Evolutionary conservation across 1,140 invertebrate genomes (phyloP).

Genomic region (Leptinotarsa lineolata): DNA sequence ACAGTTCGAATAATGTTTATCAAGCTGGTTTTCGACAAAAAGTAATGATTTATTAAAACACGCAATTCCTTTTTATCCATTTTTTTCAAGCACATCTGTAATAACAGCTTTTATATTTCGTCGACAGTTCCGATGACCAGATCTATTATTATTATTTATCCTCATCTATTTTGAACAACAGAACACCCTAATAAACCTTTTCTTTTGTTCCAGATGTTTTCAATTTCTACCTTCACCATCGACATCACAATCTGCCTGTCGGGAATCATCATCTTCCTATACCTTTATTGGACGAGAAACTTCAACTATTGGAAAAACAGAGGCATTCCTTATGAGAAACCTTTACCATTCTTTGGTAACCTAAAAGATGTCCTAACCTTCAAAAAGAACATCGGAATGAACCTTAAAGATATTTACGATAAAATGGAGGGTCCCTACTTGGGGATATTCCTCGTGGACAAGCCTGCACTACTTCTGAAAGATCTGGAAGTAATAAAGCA

Average conservation of each 20-base stretch:
- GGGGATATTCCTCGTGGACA: background rate
- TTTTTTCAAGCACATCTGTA: too few species aligned
- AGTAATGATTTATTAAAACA: too few species aligned
- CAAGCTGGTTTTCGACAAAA: too few species aligned
- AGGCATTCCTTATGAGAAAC: background rate
- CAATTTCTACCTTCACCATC: background rate
- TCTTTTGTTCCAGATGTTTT: background rate
- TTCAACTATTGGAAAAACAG: background rate
- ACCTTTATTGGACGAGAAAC: background rate
- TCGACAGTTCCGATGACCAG: too few species aligned
- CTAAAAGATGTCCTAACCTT: background rate
- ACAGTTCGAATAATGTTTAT: too few species aligned
- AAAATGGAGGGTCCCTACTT: background rate
- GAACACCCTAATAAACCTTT: too few species aligned
- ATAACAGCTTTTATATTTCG: too few species aligned
- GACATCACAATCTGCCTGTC: background rate
- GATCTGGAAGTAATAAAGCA: background rate
- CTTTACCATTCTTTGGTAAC: background rate
- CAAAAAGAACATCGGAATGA: background rate
- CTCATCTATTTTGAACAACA: too few species aligned
- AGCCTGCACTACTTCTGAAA: background rate
- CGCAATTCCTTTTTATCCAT: too few species aligned
- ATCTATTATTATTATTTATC: too few species aligned
- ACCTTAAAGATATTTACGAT: slow-evolving; percentile 1
- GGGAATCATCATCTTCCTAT: background rate